These are phyloP conservation scores for Adelognathus sp. DNA, from an alignment of 2,888 invertebrate species.

Conservation along the genomic window DNA sequence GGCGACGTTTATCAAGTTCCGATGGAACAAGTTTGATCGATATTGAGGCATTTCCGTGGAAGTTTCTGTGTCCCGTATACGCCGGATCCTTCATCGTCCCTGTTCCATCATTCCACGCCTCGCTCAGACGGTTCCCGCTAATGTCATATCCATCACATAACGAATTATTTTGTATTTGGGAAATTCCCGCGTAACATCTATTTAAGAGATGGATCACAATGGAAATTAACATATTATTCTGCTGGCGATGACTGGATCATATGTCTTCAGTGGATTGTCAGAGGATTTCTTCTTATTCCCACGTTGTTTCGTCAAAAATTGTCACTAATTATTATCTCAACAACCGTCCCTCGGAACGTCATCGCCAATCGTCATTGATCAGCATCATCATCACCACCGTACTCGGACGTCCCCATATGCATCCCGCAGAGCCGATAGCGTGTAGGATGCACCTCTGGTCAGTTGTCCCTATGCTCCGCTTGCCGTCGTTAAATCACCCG, in stretches of 20 bases:
- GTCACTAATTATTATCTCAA: not conserved
- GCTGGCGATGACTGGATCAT: not conserved
- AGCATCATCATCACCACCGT: conserved; percentile 29
- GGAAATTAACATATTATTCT: not conserved
- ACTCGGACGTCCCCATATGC: not conserved
- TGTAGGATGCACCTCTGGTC: conserved; percentile 40
- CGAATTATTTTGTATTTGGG: not conserved
- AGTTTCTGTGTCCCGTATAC: not conserved
- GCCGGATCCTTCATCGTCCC: not conserved
- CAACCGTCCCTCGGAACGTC: conserved; percentile 33
- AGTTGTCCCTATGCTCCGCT: conserved; percentile 31
- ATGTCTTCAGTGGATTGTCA: not conserved
- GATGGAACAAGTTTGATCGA: not conserved
- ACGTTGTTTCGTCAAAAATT: not conserved
- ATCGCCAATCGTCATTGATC: conserved; percentile 42
- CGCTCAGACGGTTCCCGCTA: not conserved
- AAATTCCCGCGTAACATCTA: not conserved
- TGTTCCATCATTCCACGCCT: not conserved
- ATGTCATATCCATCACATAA: not conserved
- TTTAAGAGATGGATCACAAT: not conserved
- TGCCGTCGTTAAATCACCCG: conserved; percentile 40
- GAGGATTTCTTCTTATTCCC: not conserved
- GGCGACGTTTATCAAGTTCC: not conserved
- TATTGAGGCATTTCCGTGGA: not conserved
- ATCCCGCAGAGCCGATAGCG: conserved; percentile 12